Evolutionary conservation across 2,797 vertebrate species (phyloP), one percentile per base, ranked within the genome.

Genomic region (Anguilla anguilla): DNA sequence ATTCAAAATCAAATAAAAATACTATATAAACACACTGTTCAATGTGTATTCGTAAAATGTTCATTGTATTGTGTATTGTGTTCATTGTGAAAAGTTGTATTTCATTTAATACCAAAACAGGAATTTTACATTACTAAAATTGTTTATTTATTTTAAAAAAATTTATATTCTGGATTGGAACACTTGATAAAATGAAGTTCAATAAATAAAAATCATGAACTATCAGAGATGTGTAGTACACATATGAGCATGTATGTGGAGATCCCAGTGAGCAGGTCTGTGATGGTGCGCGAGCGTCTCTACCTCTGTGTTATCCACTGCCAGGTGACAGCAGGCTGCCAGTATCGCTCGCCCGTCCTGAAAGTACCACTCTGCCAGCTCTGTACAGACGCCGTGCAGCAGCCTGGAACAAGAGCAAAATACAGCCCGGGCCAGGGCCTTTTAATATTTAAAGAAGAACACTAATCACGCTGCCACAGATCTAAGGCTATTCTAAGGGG

Each of bases 311-410:
- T 98, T 95, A 90, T 99, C 98, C 43, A 97, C 95, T 61, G 98
- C 97, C 28, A 99, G 93, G 91, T 99, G 97, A 92, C 98, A 99
- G 94, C 98, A 99, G 0, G 98, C 97, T 0, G 98, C 97, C 57
- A 98, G 93, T 0, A 98, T 96, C 2, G 97, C 97, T 83, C 89
- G 93, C 0, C 98, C 98, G 1, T 98, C 97, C 93, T 97, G 98
- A 90, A 99, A 99, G 94, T 99, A 98, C 97, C 97, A 98, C 90
- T 99, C 98, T 0, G 98, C 97, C n/a, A 99, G 95, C 39, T 98
- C 97, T 88, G 94, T 83, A 90, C 96, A 98, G 64, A 98, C 98
- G 0, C 92, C 90, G 46, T 97, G 96, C 53, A 99, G 94, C 17
- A 99, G 96, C 89, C 98, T 98, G 88, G 85, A 74, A 91, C 19